phyloP scores from a whole-genome alignment of 2,113 vertebrate genomes.

The Bucco capensis region DNA sequence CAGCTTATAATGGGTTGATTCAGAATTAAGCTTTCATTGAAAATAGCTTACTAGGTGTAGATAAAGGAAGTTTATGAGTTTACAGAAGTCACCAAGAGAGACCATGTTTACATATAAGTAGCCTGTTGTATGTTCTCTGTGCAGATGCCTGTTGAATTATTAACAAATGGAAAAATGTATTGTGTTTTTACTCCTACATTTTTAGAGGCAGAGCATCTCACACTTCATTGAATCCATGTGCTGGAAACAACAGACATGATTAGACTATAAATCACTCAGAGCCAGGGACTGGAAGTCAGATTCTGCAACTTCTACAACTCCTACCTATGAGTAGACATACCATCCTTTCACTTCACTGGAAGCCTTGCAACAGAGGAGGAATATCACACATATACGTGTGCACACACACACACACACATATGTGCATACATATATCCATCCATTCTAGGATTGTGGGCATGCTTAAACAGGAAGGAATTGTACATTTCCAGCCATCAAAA shows the following conservation, averaged over 20 bases:
- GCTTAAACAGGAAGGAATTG: neutral
- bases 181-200: neutral
- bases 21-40: neutral
- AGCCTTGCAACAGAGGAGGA: neutral
- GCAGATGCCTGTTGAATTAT: neutral
- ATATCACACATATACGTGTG: fast-evolving
- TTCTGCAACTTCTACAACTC: neutral
- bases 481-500: neutral
- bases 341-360: neutral
- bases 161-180: neutral
- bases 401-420: fast-evolving
- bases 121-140: neutral
- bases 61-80: constrained; percentile 46
- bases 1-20: neutral
- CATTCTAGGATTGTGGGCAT: neutral
- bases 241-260: neutral
- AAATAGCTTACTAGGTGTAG: neutral
- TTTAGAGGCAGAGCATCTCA: neutral
- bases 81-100: constrained; percentile 26
- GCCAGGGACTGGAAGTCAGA: neutral
- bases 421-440: too few species aligned
- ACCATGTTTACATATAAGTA: neutral
- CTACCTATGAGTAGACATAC: neutral
- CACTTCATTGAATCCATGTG: constrained; percentile 14
- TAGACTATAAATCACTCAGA: neutral